Evolutionary conservation across 2,888 invertebrate genomes (phyloP).

Genomic region (Hipparchia semele): DNA sequence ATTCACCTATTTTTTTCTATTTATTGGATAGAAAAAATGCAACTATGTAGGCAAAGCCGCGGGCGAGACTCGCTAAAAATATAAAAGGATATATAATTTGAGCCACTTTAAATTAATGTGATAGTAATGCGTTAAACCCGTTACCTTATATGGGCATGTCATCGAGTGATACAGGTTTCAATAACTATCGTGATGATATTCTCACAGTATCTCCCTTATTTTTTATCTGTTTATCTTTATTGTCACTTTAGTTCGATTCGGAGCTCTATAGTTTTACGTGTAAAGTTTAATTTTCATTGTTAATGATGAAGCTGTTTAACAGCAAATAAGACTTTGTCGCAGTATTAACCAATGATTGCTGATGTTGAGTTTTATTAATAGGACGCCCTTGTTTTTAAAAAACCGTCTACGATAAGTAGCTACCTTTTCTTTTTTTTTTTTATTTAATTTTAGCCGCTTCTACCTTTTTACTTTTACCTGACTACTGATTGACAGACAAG

Average conservation of each 20-base stretch:
- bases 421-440: not conserved
- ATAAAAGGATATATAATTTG: constrained; percentile 34
- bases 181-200: constrained; percentile 41
- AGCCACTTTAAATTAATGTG: constrained; percentile 37
- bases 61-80: not conserved
- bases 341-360: constrained; percentile 11
- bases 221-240: constrained; percentile 15
- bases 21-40: not conserved
- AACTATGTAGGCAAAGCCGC: not conserved
- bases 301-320: constrained; percentile 7
- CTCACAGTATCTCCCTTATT: constrained; percentile 47
- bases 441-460: not conserved
- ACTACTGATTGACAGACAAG: too few relatives aligned
- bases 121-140: constrained; percentile 34
- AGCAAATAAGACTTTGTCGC: constrained; percentile 13
- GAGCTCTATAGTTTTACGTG: not conserved
- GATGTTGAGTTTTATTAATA: constrained; percentile 12
- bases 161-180: constrained; percentile 41
- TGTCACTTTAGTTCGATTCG: not conserved
- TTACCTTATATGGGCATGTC: constrained; percentile 47
- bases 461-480: not conserved
- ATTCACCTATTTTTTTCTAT: not conserved
- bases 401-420: constrained; percentile 7
- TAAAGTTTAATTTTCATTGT: not conserved
- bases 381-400: constrained; percentile 2